Conservation (phyloP, 2,888 invertebrate genomes). For the Sesia apiformis region DNA sequence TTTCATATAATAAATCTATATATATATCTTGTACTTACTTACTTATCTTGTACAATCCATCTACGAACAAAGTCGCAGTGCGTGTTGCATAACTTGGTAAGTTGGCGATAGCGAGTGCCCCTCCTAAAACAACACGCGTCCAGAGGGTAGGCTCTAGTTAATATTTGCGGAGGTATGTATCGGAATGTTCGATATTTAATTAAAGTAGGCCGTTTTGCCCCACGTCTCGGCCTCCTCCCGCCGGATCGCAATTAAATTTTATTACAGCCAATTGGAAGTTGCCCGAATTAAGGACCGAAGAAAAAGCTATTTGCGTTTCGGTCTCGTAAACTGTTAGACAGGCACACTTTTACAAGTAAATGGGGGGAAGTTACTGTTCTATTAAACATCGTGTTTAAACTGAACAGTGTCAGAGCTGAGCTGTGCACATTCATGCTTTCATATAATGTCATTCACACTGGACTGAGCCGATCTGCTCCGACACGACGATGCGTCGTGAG, state of each 20-base stretch:
- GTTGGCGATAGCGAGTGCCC: neutral
- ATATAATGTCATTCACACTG: too few species aligned
- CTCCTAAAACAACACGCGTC: neutral
- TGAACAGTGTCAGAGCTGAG: too few species aligned
- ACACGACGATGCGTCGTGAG: too few species aligned
- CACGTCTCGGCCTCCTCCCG: neutral
- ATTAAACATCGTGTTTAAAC: too few species aligned
- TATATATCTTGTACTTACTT: too few species aligned
- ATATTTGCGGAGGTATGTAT: conserved; percentile 5
- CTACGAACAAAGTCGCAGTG: too few species aligned
- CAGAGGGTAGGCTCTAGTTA: neutral
- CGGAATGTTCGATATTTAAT: conserved; percentile 35
- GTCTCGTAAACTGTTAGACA: neutral
- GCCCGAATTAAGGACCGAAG: conserved; percentile 7
- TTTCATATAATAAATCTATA: too few species aligned
- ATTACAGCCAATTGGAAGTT: conserved; percentile 21
- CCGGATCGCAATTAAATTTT: conserved; percentile 21
- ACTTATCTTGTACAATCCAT: too few species aligned
- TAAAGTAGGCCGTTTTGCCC: conserved; percentile 20
- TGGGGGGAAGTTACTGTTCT: too few species aligned
- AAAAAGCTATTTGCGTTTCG: conserved; percentile 10
- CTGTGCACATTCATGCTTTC: too few species aligned
- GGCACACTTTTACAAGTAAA: neutral
- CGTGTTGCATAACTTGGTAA: too few species aligned
- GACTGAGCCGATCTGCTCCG: too few species aligned